phyloP scores from a whole-genome alignment of 2,113 vertebrate species.

The Tetraodon nigroviridis region DNA sequence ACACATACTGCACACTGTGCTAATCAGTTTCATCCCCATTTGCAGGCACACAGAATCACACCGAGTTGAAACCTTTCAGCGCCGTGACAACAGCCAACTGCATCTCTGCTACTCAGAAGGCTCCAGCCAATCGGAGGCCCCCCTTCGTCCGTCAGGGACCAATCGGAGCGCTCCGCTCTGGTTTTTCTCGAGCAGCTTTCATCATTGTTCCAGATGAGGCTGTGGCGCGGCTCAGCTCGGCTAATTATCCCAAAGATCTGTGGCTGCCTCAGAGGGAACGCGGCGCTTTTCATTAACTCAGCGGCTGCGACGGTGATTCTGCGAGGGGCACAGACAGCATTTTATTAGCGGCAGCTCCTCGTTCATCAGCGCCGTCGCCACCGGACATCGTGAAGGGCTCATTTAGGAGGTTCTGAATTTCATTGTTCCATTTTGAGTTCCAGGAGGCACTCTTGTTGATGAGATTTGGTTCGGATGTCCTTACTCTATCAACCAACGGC shows the following conservation, averaged over 20 bases:
- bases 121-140: conserved; percentile 35
- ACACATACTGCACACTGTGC: neutral
- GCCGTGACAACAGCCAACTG: conserved; percentile 58
- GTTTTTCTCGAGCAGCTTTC: conserved; percentile 39
- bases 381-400: neutral
- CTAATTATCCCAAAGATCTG: conserved; percentile 16
- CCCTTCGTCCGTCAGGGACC: conserved; percentile 25
- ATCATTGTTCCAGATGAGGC: conserved; percentile 45
- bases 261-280: conserved; percentile 16
- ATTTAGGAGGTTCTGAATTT: neutral
- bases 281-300: conserved; percentile 33
- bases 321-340: conserved; percentile 4
- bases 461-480: too few species aligned
- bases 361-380: neutral
- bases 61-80: conserved; percentile 28
- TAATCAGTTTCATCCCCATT: conserved; percentile 2
- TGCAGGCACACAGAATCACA: conserved; percentile 1
- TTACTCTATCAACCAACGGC: too few species aligned
- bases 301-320: conserved; percentile 7
- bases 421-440: neutral
- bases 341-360: neutral
- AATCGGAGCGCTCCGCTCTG: conserved; percentile 27
- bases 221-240: conserved; percentile 18
- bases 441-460: too few species aligned
- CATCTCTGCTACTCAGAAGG: conserved; percentile 3